Conservation (phyloP, 2,113 vertebrate species). For the Pseudois nayaur region DNA sequence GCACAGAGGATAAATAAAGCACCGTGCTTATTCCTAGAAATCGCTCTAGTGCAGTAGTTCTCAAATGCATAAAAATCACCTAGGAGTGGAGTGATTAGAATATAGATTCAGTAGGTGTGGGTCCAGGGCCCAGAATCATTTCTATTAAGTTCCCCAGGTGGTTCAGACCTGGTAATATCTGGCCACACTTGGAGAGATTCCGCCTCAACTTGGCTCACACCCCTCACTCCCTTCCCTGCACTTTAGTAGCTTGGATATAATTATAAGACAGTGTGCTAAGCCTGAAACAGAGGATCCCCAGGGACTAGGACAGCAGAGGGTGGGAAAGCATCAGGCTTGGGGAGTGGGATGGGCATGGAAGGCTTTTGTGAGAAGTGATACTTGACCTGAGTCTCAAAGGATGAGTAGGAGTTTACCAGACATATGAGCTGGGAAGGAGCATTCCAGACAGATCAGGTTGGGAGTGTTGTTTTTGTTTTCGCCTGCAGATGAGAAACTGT, state of each 20-base stretch:
- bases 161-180: background rate
- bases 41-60: background rate
- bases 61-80: background rate
- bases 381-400: background rate
- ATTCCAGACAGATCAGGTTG: constrained; percentile 25
- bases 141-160: background rate
- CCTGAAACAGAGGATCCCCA: background rate
- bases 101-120: background rate
- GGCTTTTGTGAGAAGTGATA: constrained; percentile 15
- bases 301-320: background rate
- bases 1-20: too few relatives aligned
- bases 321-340: background rate
- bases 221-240: background rate
- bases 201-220: background rate
- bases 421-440: background rate
- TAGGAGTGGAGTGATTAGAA: background rate
- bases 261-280: background rate
- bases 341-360: background rate
- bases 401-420: constrained; percentile 37
- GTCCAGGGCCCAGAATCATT: background rate
- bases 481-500: background rate
- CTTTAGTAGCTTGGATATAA: background rate
- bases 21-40: background rate
- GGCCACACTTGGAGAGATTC: background rate
- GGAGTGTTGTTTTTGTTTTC: constrained; percentile 25